These are phyloP conservation scores for Ailuropoda melanoleuca DNA, from an alignment of 2,113 vertebrate genomes.

Conservation along the genomic window DNA sequence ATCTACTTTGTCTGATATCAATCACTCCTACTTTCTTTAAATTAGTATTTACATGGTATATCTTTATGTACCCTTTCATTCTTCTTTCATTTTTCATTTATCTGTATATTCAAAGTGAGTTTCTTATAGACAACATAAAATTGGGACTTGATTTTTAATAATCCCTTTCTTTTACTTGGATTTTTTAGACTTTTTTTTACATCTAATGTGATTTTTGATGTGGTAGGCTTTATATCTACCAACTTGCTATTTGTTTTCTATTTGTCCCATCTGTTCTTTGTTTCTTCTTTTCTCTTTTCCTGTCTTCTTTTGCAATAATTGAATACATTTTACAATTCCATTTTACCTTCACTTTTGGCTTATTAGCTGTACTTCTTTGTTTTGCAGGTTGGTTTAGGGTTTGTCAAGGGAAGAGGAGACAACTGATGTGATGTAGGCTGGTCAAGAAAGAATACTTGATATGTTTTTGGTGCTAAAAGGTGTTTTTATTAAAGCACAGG, in stretches of 20 bases:
- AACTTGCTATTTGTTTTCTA: neutral
- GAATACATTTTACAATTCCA: neutral
- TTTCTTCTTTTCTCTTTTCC: neutral
- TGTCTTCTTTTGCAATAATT: neutral
- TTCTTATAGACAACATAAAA: neutral
- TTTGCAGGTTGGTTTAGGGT: neutral
- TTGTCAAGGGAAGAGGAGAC: neutral
- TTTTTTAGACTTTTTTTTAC: neutral
- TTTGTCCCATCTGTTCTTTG: neutral
- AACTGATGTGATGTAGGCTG: neutral
- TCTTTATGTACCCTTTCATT: neutral
- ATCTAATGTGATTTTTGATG: neutral
- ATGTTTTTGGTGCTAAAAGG: neutral
- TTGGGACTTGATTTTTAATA: neutral
- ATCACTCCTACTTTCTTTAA: neutral
- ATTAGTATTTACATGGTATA: neutral
- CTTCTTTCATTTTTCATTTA: conserved; percentile 27
- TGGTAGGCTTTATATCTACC: neutral
- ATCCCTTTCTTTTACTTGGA: neutral
- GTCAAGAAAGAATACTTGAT: neutral
- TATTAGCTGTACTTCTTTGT: neutral
- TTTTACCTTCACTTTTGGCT: neutral
- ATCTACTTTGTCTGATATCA: neutral
- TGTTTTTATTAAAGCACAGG: neutral
- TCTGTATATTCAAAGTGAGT: neutral